phyloP scores from a whole-genome alignment of 2,113 vertebrate genomes.

The Oenanthe oenanthe region DNA sequence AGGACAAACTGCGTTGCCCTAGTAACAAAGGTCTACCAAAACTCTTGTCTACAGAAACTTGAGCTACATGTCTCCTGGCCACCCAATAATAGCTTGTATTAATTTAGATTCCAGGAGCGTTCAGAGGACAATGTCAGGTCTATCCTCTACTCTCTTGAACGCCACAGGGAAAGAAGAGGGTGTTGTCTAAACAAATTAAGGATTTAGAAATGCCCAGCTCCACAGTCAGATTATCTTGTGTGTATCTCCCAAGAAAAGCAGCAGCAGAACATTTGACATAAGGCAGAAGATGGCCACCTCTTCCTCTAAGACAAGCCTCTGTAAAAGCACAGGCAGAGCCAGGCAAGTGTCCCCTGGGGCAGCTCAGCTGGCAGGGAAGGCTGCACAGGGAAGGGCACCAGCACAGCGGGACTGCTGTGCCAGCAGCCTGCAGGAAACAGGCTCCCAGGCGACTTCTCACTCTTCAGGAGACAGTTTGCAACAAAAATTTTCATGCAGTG shows the following conservation, averaged over 20 bases:
- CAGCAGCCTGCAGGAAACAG: not conserved
- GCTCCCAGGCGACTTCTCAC: not conserved
- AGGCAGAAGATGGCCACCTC: not conserved
- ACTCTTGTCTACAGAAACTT: constrained; percentile 13
- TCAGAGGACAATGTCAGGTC: not conserved
- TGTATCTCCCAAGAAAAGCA: not conserved
- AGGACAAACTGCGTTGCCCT: not conserved
- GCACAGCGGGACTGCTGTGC: not conserved
- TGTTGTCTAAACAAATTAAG: not conserved
- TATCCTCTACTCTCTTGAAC: not conserved
- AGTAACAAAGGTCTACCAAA: constrained; percentile 30
- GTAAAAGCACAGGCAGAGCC: not conserved
- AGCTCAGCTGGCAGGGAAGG: not conserved
- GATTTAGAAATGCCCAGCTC: not conserved
- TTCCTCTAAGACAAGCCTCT: not conserved
- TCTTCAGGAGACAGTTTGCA: not conserved
- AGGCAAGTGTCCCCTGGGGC: fast-evolving
- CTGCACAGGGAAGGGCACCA: not conserved
- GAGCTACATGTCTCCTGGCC: not conserved
- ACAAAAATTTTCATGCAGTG: not conserved
- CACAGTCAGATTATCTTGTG: not conserved
- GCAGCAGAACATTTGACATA: not conserved
- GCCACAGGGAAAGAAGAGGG: not conserved
- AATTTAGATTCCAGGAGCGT: not conserved
- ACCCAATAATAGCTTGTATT: not conserved